Conservation (phyloP, 1,140 invertebrate genomes). For the Sycophaga agraensis region DNA sequence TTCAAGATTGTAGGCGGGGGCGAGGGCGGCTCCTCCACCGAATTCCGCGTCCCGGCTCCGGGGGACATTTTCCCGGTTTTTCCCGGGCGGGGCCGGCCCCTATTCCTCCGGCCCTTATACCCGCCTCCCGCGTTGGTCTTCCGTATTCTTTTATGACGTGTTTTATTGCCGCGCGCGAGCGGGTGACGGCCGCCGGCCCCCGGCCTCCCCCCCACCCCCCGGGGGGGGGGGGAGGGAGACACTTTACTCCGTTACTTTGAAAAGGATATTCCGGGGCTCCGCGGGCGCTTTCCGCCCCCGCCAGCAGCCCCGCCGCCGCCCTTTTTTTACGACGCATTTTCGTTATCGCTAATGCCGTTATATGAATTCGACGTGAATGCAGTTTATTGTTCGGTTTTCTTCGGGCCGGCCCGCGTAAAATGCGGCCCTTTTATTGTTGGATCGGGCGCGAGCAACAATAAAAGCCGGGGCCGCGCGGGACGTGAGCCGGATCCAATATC, state of each 20-base stretch:
- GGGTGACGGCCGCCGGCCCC: no score
- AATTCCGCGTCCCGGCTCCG: neutral
- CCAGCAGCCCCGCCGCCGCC: no score
- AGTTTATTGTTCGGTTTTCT: neutral
- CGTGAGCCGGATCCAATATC: no score
- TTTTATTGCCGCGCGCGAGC: constrained; percentile 27
- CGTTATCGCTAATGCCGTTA: constrained; percentile 21
- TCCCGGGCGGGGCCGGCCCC: no score
- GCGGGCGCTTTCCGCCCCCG: neutral
- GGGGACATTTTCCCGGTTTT: neutral
- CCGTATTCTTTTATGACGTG: constrained; percentile 24
- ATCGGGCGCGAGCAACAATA: no score
- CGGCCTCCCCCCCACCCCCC: no score
- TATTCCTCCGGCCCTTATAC: neutral
- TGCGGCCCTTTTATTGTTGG: no score
- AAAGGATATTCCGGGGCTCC: constrained; percentile 18
- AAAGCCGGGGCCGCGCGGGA: no score
- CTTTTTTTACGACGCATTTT: constrained; percentile 24
- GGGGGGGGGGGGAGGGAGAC: neutral
- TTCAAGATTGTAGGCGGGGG: constrained; percentile 15
- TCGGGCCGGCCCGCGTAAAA: neutral
- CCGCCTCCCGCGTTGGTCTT: constrained; percentile 21
- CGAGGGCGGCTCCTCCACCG: neutral
- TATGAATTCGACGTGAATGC: constrained; percentile 1
- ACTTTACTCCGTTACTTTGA: constrained; percentile 25